These are phyloP conservation scores for Thymallus thymallus DNA, from an alignment of 2,113 vertebrate species.

Conservation along the genomic window DNA sequence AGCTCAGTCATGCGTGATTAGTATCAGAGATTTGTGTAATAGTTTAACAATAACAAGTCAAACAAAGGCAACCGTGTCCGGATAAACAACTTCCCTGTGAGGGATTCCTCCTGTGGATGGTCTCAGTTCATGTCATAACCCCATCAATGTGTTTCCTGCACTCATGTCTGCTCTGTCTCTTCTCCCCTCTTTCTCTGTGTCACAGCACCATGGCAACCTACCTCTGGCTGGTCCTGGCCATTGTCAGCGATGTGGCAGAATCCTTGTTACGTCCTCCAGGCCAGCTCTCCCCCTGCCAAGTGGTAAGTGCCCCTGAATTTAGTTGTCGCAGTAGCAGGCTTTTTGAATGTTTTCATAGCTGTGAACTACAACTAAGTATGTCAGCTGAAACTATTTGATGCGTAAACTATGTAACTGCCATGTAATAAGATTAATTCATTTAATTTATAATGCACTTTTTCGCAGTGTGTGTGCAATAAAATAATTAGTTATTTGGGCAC, in stretches of 20 bases:
- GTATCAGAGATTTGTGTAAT: background rate
- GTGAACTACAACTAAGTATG: too few species aligned
- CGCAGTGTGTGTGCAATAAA: too few species aligned
- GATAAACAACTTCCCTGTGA: too few species aligned
- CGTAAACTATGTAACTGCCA: too few species aligned
- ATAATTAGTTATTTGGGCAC: too few species aligned
- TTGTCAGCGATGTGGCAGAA: conserved; percentile 63
- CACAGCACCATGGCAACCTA: conserved; percentile 82
- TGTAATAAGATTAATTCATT: too few species aligned
- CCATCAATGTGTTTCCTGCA: conserved; percentile 36
- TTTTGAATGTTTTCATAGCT: too few species aligned
- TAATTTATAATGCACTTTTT: too few species aligned
- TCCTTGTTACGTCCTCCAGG: conserved; percentile 48
- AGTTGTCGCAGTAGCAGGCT: background rate
- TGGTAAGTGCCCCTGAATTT: conserved; percentile 72
- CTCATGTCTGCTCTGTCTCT: conserved; percentile 12
- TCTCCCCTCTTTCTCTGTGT: conserved; percentile 32
- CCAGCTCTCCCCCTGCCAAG: conserved; percentile 70
- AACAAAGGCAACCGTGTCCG: too few species aligned
- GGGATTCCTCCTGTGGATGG: conserved; percentile 19
- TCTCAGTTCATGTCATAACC: background rate
- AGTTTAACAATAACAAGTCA: background rate
- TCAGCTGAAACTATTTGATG: too few species aligned
- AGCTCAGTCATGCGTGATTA: background rate
- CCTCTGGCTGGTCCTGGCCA: conserved; percentile 75